Base-by-base conservation (phyloP, 2,888 invertebrate genomes). In the Erebia palarica region DNA sequence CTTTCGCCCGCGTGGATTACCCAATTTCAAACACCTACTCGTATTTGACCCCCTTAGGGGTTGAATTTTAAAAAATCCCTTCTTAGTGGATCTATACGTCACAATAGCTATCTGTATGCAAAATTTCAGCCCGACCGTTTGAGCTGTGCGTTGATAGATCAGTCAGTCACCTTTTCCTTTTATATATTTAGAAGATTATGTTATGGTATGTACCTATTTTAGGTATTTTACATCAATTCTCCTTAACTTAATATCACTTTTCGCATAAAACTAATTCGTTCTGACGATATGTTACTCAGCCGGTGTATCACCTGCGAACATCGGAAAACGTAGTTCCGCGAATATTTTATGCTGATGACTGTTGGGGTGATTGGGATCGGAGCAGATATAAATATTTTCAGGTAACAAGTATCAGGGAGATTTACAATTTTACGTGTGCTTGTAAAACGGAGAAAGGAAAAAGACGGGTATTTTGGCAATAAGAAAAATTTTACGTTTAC, bases 261-360 rank as follows among this genome's bases (percentile, higher is more conserved):
- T 42, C 60, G n/a, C 27, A 60, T 60, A 60, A 42, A 60, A 60
- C 42, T 44, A 61, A 61, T 61, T 61, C 44, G 47, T 63, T 63
- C 14, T 4, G 9, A 47, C 3, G 63, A 63, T 8, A 9, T 14
- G 47, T 61, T 61, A 49, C 14, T 63, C 61, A 61, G 47, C 13
- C 21, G 8, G 47, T 49, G 63, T 49, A 63, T 63, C 63, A 63
- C 63, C 60, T 44, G 60, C 2, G 49, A 8, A 47, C 63, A 47
- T 49, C 49, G n/a, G 42, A 42, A 16, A 9, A 49, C 49, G 21
- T 13, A 47, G 44, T 49, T 47, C 47, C 47, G 14, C 11, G 61
- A 61, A 60, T 3, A 18, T 63, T n/a, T 63, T 63, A 63, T 63
- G 63, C 9, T 49, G 47, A 63, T 63, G 63, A 63, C 49, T 63